phyloP scores from a whole-genome alignment of 2,888 invertebrate genomes.

The Oscheius sp. region DNA sequence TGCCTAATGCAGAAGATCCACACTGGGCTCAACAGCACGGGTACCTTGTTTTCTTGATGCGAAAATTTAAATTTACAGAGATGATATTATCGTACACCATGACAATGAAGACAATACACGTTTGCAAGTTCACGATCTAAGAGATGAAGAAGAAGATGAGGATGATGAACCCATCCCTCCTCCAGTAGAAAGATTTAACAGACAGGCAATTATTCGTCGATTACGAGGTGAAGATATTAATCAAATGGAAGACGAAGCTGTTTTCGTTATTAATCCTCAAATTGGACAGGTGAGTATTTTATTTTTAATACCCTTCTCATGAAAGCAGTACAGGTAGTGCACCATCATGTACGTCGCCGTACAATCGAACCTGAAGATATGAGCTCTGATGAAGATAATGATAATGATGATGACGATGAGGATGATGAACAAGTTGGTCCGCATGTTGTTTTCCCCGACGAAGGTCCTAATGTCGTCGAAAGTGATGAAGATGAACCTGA shows the following conservation, averaged over 20 bases:
- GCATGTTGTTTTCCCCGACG: neutral
- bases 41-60: neutral
- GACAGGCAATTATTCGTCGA: neutral
- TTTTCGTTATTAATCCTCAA: no score
- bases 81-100: neutral
- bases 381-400: neutral
- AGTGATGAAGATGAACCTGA: neutral
- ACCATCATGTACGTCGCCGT: neutral
- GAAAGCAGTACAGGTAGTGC: neutral
- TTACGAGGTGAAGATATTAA: no score
- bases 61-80: neutral
- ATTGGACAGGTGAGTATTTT: no score
- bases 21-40: neutral
- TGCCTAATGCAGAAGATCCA: neutral
- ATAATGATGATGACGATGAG: neutral
- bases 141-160: conserved; percentile 9
- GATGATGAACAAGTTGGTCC: no score
- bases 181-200: neutral
- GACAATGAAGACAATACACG: neutral
- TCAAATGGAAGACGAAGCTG: no score
- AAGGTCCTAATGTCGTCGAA: neutral
- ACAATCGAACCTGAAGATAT: neutral
- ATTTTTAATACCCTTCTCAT: no score
- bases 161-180: conserved; percentile 4
- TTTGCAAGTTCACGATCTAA: conserved; percentile 4